These are phyloP conservation scores for Luffia ferchaultella DNA, from an alignment of 2,888 invertebrate genomes.

Conservation along the genomic window DNA sequence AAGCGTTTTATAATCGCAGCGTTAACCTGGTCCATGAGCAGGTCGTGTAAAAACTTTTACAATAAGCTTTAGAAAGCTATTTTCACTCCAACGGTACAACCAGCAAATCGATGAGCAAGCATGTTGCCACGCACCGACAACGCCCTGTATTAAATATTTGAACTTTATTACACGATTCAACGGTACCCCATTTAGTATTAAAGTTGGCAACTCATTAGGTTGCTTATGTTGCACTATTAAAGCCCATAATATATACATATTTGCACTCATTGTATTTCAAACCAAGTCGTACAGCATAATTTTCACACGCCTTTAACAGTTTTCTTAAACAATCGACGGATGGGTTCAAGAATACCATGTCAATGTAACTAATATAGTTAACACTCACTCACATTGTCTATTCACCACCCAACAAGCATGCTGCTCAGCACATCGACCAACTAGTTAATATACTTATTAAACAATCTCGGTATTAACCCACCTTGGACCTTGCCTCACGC, in stretches of 20 bases:
- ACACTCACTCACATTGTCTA: background rate
- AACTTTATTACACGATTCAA: background rate
- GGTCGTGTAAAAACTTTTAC: conserved; percentile 5
- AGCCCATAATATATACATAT: background rate
- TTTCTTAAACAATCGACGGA: background rate
- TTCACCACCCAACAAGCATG: background rate
- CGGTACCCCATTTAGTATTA: background rate
- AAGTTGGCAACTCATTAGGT: background rate
- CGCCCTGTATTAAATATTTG: background rate
- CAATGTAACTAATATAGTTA: background rate
- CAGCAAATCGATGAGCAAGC: background rate
- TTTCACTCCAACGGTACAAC: background rate
- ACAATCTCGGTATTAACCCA: background rate
- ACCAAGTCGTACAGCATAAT: background rate
- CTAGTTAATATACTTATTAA: background rate
- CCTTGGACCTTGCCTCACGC: background rate
- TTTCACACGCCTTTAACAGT: background rate
- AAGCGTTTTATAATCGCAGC: background rate
- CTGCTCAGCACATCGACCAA: background rate
- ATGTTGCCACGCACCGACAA: background rate
- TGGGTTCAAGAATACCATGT: background rate
- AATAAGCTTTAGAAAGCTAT: background rate
- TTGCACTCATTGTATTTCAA: background rate
- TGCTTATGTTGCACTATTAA: background rate
- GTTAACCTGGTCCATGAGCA: background rate